Conservation (phyloP, 1,140 invertebrate species). For the Lycorma delicatula region DNA sequence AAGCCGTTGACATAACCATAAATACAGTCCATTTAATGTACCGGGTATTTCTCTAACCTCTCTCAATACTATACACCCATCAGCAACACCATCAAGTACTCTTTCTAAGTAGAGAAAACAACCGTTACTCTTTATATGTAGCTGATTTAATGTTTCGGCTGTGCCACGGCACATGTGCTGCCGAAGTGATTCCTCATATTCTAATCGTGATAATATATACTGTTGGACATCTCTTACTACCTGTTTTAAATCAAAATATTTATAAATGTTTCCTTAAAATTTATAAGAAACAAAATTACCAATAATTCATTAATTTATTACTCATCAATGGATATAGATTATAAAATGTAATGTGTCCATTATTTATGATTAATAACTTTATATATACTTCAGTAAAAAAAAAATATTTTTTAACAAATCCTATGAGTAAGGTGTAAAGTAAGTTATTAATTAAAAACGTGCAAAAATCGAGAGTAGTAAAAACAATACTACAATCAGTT, state of each 20-base stretch:
- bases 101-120: slow-evolving; percentile 91
- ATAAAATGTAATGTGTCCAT: too few relatives aligned
- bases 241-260: slow-evolving; percentile 17
- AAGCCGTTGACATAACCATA: slow-evolving; percentile 88
- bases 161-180: slow-evolving; percentile 76
- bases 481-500: too few relatives aligned
- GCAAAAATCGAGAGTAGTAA: too few relatives aligned
- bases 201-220: slow-evolving; percentile 84
- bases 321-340: too few relatives aligned
- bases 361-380: too few relatives aligned
- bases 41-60: slow-evolving; percentile 86
- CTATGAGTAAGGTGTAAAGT: too few relatives aligned
- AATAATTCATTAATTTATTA: too few relatives aligned
- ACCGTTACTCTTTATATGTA: slow-evolving; percentile 94
- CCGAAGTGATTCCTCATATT: slow-evolving; percentile 69
- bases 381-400: too few relatives aligned
- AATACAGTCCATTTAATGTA: slow-evolving; percentile 87
- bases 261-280: neutral
- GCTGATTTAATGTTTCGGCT: slow-evolving; percentile 88
- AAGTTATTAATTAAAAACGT: too few relatives aligned
- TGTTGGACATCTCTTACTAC: slow-evolving; percentile 88
- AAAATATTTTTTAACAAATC: too few relatives aligned
- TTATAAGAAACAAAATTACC: too few relatives aligned
- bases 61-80: slow-evolving; percentile 82
- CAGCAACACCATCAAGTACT: slow-evolving; percentile 84